These are phyloP conservation scores for Ptyas mucosa DNA, from an alignment of 2,113 vertebrate species.

Conservation along the genomic window DNA sequence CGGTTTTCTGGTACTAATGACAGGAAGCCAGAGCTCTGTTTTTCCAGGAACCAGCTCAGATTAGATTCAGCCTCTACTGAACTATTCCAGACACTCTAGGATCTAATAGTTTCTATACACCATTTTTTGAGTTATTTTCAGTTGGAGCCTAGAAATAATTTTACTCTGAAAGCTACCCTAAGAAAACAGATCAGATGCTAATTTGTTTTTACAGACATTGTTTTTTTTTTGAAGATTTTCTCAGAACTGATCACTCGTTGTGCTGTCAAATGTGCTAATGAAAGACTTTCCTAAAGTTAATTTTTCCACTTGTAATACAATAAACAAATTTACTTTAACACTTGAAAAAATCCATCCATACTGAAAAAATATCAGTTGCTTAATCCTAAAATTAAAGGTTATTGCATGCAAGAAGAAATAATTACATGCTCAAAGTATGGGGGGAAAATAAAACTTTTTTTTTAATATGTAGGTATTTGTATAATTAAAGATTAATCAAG, in stretches of 20 bases:
- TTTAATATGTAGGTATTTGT: constrained; percentile 84
- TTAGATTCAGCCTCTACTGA: not conserved
- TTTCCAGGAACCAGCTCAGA: not conserved
- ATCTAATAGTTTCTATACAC: not conserved
- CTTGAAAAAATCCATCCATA: constrained; percentile 77
- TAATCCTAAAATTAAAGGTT: constrained; percentile 86
- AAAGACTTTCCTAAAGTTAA: constrained; percentile 74
- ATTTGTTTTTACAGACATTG: constrained; percentile 53
- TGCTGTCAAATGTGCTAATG: constrained; percentile 67
- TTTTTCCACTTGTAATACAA: constrained; percentile 73
- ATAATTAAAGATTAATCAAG: constrained; percentile 88
- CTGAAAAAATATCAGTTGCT: constrained; percentile 78
- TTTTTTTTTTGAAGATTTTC: constrained; percentile 51
- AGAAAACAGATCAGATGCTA: constrained; percentile 26
- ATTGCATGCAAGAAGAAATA: constrained; percentile 81
- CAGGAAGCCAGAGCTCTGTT: not conserved
- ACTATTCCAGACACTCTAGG: not conserved
- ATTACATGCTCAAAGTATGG: constrained; percentile 80
- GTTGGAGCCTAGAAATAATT: not conserved
- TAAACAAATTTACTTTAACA: constrained; percentile 79
- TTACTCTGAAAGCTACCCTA: not conserved
- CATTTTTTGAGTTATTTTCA: not conserved
- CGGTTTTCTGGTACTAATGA: not conserved
- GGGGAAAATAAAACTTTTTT: constrained; percentile 66
- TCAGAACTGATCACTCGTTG: constrained; percentile 53